A percentile compares a stretch with the other conserved stretches of the same genome.
Conservation (phyloP, 2,888 invertebrate species). For the Hedya salicella region DNA sequence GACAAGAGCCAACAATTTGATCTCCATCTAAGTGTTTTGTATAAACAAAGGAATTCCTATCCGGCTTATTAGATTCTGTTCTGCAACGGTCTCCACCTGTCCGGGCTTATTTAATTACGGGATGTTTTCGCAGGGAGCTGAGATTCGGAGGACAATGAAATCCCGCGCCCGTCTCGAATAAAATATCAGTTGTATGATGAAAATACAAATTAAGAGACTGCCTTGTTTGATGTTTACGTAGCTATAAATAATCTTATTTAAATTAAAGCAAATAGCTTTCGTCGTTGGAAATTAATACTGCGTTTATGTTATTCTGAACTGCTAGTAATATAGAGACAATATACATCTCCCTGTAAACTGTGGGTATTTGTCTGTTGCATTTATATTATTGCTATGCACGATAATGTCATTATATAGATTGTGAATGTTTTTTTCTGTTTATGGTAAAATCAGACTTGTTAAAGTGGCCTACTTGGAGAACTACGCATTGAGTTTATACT, state of each 20-base stretch:
- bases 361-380: no score
- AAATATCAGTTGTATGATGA: conserved; percentile 22
- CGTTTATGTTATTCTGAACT: no score
- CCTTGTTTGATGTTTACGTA: background rate
- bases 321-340: no score
- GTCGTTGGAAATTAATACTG: background rate
- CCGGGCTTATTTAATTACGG: conserved; percentile 72
- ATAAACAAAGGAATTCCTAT: conserved; percentile 66
- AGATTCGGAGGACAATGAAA: conserved; percentile 8
- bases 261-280: background rate
- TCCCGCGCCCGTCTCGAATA: conserved; percentile 17
- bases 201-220: background rate
- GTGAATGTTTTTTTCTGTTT: no score
- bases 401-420: no score
- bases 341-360: no score
- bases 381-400: no score
- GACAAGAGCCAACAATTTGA: conserved; percentile 19
- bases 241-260: background rate
- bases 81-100: conserved; percentile 63
- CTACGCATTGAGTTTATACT: no score
- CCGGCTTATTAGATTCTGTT: conserved; percentile 67
- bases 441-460: no score
- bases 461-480: no score
- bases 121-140: conserved; percentile 58
- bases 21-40: conserved; percentile 45